Evolutionary conservation across 2,113 vertebrate genomes (phyloP).

Genomic region (Eonycteris spelaea): DNA sequence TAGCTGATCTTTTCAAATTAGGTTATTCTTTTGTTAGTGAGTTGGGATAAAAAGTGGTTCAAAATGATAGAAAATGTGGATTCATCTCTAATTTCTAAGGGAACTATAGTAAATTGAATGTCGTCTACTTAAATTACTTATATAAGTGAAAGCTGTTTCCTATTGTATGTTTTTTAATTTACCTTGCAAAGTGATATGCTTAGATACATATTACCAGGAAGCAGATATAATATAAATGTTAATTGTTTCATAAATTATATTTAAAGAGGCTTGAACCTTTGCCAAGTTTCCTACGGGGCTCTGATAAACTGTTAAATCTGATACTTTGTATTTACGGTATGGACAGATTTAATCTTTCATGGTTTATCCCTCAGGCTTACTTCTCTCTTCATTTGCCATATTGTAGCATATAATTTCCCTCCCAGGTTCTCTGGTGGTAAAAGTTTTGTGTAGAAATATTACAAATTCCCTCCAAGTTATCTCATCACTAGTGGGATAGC

Average conservation of each 20-base stretch:
- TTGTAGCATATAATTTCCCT: not conserved
- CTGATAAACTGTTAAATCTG: not conserved
- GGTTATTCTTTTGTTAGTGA: not conserved
- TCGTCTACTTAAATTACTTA: constrained; percentile 9
- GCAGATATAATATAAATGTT: not conserved
- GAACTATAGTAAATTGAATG: constrained; percentile 9
- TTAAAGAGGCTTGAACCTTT: not conserved
- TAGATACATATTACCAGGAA: not conserved
- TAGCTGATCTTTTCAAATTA: constrained; percentile 11
- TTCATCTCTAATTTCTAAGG: not conserved
- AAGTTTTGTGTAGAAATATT: not conserved
- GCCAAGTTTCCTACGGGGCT: not conserved
- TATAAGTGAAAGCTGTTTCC: not conserved
- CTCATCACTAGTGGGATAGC: not conserved
- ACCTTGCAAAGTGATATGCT: not conserved
- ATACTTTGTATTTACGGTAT: not conserved
- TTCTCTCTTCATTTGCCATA: not conserved
- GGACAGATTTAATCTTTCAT: not conserved
- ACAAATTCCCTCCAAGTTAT: not conserved
- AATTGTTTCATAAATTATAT: not conserved
- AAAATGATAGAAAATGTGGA: not conserved
- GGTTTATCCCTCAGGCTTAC: not conserved
- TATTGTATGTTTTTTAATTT: not conserved
- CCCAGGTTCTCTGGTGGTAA: not conserved
- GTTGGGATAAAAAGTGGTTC: constrained; percentile 7